phyloP scores from a whole-genome alignment of 2,797 vertebrate genomes.

The Acanthornis magna region DNA sequence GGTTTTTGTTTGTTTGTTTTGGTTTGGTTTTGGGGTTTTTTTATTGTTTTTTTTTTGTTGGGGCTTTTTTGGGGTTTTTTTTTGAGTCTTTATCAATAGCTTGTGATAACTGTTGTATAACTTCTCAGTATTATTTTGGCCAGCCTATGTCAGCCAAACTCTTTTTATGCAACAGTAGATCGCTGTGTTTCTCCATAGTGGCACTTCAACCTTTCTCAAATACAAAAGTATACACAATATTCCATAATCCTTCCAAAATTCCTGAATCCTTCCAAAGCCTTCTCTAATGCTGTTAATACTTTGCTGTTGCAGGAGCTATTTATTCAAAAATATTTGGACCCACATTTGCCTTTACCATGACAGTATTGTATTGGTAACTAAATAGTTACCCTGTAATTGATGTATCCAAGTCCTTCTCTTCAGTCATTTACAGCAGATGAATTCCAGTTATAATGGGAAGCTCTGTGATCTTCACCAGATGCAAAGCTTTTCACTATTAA shows the following conservation, averaged over 20 bases:
- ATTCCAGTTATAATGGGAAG: background rate
- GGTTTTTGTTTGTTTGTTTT: no score
- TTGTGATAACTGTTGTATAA: background rate
- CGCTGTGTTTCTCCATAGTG: background rate
- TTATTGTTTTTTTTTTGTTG: background rate
- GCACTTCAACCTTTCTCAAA: background rate
- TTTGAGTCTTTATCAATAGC: background rate
- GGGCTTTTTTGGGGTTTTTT: no score
- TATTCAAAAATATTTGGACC: background rate
- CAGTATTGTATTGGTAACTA: background rate
- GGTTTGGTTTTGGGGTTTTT: no score
- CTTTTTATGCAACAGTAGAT: background rate
- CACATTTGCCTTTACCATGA: background rate
- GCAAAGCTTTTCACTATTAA: background rate
- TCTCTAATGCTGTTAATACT: background rate
- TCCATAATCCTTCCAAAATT: background rate
- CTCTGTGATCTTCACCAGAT: background rate
- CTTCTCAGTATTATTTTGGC: background rate
- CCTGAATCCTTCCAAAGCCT: background rate
- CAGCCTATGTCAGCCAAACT: background rate
- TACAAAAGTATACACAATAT: accelerated
- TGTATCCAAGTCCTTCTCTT: background rate
- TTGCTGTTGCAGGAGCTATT: background rate
- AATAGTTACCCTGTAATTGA: background rate
- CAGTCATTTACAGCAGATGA: background rate